phyloP scores from a whole-genome alignment of 2,888 invertebrate species.

The Epistrophella euchroma region DNA sequence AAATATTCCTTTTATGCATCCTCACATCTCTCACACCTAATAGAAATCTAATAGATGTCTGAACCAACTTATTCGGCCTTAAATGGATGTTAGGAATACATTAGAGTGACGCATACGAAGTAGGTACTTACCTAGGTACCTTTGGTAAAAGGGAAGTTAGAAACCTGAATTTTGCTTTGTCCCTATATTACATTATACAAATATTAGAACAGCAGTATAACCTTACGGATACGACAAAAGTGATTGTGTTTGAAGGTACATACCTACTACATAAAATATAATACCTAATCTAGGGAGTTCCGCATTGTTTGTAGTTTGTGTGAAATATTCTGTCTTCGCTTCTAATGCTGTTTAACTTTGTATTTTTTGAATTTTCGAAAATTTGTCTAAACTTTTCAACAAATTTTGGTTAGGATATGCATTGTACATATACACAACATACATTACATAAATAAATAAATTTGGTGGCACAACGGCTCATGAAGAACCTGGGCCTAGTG shows the following conservation, averaged over 20 bases:
- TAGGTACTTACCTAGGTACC: too few species aligned
- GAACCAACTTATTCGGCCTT: slow-evolving; percentile 1
- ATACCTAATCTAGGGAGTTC: background rate
- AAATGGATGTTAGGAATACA: slow-evolving; percentile 16
- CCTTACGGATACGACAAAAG: background rate
- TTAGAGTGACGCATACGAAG: background rate
- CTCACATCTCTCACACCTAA: slow-evolving; percentile 2
- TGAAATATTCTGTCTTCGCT: background rate
- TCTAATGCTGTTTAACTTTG: background rate
- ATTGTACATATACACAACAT: too few species aligned
- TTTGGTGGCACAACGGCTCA: too few species aligned
- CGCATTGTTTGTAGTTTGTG: background rate
- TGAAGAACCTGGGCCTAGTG: too few species aligned
- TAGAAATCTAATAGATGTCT: slow-evolving; percentile 2
- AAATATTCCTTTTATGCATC: slow-evolving; percentile 25
- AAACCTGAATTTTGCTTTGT: background rate
- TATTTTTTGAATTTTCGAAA: background rate
- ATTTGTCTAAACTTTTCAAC: background rate
- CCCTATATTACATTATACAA: background rate
- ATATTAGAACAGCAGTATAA: background rate
- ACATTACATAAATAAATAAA: too few species aligned
- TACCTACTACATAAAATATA: too few species aligned
- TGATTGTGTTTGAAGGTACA: slow-evolving; percentile 6
- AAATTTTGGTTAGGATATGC: background rate
- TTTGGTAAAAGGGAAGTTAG: background rate